A percentile compares a stretch with the other conserved stretches of the same genome.
These are phyloP conservation scores for Drosophila punjabiensis DNA, from an alignment of 1,140 invertebrate species.

Conservation along the genomic window DNA sequence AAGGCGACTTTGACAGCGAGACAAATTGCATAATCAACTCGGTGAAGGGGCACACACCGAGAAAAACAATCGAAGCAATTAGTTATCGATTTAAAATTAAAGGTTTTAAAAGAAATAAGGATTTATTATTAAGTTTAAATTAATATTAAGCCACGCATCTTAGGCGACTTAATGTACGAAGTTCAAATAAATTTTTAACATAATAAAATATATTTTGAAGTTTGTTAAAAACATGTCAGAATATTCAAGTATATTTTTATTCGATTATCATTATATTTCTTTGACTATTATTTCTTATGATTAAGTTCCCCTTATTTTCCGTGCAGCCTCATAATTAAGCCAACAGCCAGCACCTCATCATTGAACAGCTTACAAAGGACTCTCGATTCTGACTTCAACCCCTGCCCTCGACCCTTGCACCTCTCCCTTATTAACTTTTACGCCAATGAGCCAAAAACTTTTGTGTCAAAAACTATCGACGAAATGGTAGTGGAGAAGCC, in stretches of 20 bases:
- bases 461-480: slow-evolving; percentile 71
- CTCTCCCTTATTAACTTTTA: slow-evolving; percentile 53
- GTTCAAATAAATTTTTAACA: no score
- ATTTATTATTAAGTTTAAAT: no score
- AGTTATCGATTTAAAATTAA: not conserved
- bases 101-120: not conserved
- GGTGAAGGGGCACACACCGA: slow-evolving; percentile 6
- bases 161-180: no score
- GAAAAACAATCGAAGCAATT: not conserved
- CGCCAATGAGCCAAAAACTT: slow-evolving; percentile 76
- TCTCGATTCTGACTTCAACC: slow-evolving; percentile 9
- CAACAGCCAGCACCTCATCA: slow-evolving; percentile 4
- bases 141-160: no score
- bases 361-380: slow-evolving; percentile 5
- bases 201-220: not conserved
- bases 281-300: not conserved
- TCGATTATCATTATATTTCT: not conserved
- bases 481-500: slow-evolving; percentile 35
- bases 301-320: not conserved
- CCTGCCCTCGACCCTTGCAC: no score
- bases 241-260: no score
- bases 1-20: slow-evolving; percentile 54
- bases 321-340: slow-evolving; percentile 13
- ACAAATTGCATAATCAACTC: slow-evolving; percentile 57
- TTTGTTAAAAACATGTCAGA: no score